Evolutionary conservation across 2,797 vertebrate genomes (phyloP).

Genomic region (Euthynnus affinis): DNA sequence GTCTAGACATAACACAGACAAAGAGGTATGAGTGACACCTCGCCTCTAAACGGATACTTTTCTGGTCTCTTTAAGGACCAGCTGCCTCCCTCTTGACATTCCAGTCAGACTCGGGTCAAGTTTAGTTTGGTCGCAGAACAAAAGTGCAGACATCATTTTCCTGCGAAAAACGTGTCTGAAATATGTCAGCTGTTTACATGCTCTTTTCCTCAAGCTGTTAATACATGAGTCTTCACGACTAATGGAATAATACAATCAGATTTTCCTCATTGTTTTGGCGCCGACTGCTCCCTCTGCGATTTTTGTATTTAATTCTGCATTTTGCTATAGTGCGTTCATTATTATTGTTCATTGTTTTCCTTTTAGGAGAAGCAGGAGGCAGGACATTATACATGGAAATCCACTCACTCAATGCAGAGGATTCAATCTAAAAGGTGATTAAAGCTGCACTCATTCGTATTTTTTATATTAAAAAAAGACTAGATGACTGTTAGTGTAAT

Average conservation of each 20-base stretch:
- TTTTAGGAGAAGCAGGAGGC: slow-evolving; percentile 94
- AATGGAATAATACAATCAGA: slow-evolving; percentile 58
- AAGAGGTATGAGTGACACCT: slow-evolving; percentile 33
- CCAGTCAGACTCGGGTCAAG: slow-evolving; percentile 61
- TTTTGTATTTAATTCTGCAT: slow-evolving; percentile 28
- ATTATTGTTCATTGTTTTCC: not conserved
- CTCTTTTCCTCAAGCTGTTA: slow-evolving; percentile 63
- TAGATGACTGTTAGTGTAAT: not conserved
- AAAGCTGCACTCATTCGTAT: not conserved
- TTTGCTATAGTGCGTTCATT: not conserved
- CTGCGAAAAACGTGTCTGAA: slow-evolving; percentile 52
- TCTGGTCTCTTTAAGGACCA: slow-evolving; percentile 32
- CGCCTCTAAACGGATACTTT: slow-evolving; percentile 12
- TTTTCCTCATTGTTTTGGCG: slow-evolving; percentile 61
- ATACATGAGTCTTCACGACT: slow-evolving; percentile 24
- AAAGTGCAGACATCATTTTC: slow-evolving; percentile 29
- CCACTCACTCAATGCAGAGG: slow-evolving; percentile 97
- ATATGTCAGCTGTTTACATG: slow-evolving; percentile 68
- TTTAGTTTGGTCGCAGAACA: slow-evolving; percentile 63
- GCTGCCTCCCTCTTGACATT: slow-evolving; percentile 43
- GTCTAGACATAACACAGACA: slow-evolving; percentile 64
- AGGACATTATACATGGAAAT: slow-evolving; percentile 97
- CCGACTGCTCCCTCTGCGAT: slow-evolving; percentile 13
- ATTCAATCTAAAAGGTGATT: slow-evolving; percentile 97
- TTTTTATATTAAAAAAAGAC: not conserved